These are phyloP conservation scores for Phataginus tetradactyla DNA, from an alignment of 2,797 vertebrate genomes.

Conservation along the genomic window DNA sequence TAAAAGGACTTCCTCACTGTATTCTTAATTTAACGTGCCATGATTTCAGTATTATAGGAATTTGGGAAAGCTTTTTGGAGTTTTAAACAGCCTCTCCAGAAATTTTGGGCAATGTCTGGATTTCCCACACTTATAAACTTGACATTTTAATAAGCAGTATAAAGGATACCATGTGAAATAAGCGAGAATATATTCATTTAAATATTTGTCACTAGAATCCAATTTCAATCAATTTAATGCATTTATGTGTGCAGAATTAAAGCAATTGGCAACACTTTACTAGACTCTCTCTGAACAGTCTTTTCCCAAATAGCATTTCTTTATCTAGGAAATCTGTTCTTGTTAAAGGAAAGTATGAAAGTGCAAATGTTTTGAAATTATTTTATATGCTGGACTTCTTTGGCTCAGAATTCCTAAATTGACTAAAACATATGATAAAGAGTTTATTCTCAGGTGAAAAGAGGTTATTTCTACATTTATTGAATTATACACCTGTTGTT, in stretches of 20 bases:
- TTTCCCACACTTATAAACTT: slow-evolving; percentile 45
- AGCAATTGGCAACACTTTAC: slow-evolving; percentile 58
- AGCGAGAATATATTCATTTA: slow-evolving; percentile 55
- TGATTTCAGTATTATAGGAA: slow-evolving; percentile 33
- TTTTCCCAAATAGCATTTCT: slow-evolving; percentile 62
- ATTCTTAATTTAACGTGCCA: background rate
- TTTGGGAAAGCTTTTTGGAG: slow-evolving; percentile 5
- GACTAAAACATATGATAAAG: background rate
- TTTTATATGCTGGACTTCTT: slow-evolving; percentile 57
- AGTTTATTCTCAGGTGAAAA: slow-evolving; percentile 3
- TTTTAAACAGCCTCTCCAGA: background rate
- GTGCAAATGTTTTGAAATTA: slow-evolving; percentile 49
- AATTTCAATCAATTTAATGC: slow-evolving; percentile 72
- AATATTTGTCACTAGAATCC: slow-evolving; percentile 69
- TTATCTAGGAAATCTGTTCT: slow-evolving; percentile 70
- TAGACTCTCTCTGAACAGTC: slow-evolving; percentile 32
- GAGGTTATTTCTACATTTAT: slow-evolving; percentile 24
- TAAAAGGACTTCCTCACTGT: background rate
- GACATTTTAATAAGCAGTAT: slow-evolving; percentile 64
- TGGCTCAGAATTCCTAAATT: slow-evolving; percentile 53
- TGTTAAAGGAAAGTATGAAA: slow-evolving; percentile 44
- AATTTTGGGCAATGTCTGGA: slow-evolving; percentile 51
- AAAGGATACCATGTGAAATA: slow-evolving; percentile 56
- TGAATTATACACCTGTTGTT: slow-evolving; percentile 55
- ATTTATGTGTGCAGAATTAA: slow-evolving; percentile 67